Conservation (phyloP, 1,140 invertebrate genomes). For the Ridgeia piscesae region DNA sequence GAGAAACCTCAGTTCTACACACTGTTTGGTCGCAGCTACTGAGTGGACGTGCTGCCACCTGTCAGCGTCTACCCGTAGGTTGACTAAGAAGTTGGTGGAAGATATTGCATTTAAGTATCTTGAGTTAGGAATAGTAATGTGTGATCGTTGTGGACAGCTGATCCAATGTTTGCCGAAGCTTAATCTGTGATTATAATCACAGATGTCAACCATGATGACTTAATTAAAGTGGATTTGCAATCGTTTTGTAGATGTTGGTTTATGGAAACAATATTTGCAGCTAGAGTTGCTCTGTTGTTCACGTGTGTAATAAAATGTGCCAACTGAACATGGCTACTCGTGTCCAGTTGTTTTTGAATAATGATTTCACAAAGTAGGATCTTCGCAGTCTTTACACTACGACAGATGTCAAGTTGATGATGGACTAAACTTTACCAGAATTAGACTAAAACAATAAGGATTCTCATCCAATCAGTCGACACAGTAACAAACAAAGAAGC, state of each 20-base stretch:
- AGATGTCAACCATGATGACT: too few relatives aligned
- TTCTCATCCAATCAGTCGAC: too few relatives aligned
- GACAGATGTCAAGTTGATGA: too few relatives aligned
- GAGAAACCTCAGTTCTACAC: slow-evolving; percentile 83
- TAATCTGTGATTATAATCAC: background rate
- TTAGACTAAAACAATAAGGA: too few relatives aligned
- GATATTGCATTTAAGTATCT: background rate
- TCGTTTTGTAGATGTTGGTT: background rate
- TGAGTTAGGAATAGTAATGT: background rate
- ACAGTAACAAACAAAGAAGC: too few relatives aligned
- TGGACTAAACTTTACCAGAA: too few relatives aligned
- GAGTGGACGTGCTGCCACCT: background rate
- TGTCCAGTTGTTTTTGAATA: background rate
- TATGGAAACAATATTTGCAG: background rate
- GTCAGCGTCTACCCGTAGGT: too few relatives aligned
- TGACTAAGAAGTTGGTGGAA: background rate
- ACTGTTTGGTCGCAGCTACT: slow-evolving; percentile 96
- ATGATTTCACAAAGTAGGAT: too few relatives aligned
- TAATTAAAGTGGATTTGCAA: too few relatives aligned
- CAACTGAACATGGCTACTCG: background rate
- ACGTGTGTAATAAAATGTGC: background rate
- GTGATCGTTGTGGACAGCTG: background rate
- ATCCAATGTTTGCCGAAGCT: background rate
- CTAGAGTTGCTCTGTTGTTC: background rate
- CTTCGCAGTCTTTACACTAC: too few relatives aligned